Conservation (phyloP, 2,797 vertebrate species). For the Glyptemys insculpta region DNA sequence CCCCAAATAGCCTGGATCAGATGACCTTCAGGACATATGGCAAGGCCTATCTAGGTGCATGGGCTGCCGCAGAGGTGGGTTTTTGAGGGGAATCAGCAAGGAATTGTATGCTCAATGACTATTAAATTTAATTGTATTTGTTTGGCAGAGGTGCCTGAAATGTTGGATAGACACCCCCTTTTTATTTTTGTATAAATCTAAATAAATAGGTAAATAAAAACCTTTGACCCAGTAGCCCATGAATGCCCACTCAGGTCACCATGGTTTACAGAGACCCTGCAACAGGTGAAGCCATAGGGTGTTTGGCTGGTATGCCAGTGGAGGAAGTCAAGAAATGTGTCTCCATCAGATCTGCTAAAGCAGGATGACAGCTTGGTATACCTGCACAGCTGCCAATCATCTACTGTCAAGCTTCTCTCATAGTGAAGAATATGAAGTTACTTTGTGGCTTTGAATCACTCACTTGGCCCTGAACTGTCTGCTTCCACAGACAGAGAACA, state of each 20-base stretch:
- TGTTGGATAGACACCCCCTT: background rate
- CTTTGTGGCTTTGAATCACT: background rate
- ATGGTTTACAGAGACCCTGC: background rate
- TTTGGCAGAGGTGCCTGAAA: background rate
- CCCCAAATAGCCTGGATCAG: accelerated
- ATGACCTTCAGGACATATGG: background rate
- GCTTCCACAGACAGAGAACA: background rate
- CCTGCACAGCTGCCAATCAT: background rate
- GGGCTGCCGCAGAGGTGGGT: background rate
- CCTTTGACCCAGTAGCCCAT: background rate
- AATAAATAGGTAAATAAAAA: accelerated
- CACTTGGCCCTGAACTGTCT: background rate
- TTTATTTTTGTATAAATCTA: background rate
- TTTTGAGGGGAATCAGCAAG: background rate
- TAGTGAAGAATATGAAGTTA: background rate
- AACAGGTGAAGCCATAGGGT: background rate
- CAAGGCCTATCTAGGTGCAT: accelerated
- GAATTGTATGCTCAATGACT: background rate
- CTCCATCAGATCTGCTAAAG: background rate
- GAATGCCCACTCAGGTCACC: background rate
- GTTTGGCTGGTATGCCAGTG: background rate
- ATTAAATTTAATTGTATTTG: background rate
- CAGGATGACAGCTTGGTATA: background rate
- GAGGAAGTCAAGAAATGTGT: background rate
- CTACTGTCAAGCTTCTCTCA: background rate